Conservation (phyloP, 2,888 invertebrate genomes). For the Cosmopolites sordidus region DNA sequence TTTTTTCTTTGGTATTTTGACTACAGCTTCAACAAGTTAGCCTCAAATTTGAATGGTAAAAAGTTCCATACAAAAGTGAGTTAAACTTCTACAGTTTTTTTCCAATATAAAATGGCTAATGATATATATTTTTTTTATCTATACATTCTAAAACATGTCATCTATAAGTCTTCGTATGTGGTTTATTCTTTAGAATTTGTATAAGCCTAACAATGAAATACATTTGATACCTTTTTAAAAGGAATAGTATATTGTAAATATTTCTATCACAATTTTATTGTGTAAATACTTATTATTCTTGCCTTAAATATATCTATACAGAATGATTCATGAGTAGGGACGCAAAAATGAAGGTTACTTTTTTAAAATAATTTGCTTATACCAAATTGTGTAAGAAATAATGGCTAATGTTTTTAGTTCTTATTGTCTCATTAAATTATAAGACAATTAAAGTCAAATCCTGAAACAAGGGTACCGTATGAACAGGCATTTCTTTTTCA, state of each 20-base stretch:
- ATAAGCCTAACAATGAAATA: constrained; percentile 19
- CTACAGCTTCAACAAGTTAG: constrained; percentile 10
- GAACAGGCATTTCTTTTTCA: too few species aligned
- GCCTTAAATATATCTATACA: too few species aligned
- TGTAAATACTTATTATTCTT: constrained; percentile 4
- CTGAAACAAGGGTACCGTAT: too few species aligned
- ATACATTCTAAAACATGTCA: constrained; percentile 8
- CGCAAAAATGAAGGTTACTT: too few species aligned
- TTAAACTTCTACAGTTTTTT: constrained; percentile 1
- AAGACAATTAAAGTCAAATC: too few species aligned
- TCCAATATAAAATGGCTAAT: constrained; percentile 12
- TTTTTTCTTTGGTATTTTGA: constrained; percentile 20
- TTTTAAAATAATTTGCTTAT: too few species aligned
- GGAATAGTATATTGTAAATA: constrained; percentile 6
- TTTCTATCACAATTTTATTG: constrained; percentile 20
- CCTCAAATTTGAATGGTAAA: not conserved
- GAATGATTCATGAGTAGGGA: too few species aligned
- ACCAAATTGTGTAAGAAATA: too few species aligned
- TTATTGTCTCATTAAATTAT: too few species aligned
- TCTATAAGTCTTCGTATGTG: constrained; percentile 15
- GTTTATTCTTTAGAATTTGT: constrained; percentile 21
- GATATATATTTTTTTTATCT: constrained; percentile 11
- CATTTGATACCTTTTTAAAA: constrained; percentile 12
- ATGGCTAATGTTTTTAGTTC: too few species aligned
- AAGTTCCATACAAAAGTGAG: not conserved